A percentile compares a stretch with the other conserved stretches of the same genome.
Evolutionary conservation across 2,113 vertebrate genomes (phyloP).

Genomic region (Brienomyrus brachyistius): DNA sequence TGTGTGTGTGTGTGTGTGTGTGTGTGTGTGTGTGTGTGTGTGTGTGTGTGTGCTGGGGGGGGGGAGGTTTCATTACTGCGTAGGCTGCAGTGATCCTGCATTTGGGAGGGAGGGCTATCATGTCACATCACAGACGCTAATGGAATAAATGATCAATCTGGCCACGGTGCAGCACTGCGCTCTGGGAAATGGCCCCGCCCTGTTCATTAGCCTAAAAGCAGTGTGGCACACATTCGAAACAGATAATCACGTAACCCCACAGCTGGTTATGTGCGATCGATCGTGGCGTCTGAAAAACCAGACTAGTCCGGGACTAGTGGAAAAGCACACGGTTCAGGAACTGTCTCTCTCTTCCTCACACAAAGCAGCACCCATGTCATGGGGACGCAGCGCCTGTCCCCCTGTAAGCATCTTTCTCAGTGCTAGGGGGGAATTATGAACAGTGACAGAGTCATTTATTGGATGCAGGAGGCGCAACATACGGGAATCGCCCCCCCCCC

Average conservation of each 20-base stretch:
- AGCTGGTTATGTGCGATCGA: not conserved
- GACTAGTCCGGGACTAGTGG: not conserved
- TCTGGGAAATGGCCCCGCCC: conserved; percentile 26
- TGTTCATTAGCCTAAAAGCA: not conserved
- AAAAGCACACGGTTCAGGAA: not conserved
- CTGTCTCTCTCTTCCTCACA: not conserved
- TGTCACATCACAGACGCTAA: conserved; percentile 56
- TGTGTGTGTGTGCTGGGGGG: not conserved
- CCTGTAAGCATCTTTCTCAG: not conserved
- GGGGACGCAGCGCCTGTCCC: not conserved
- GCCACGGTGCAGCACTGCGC: conserved; percentile 39
- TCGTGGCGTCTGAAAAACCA: not conserved
- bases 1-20: not conserved
- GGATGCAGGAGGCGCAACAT: not conserved
- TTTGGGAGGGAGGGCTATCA: conserved; percentile 41
- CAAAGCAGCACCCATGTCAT: not conserved
- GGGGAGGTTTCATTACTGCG: conserved; percentile 27
- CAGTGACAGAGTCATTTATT: not conserved
- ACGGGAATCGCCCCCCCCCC: not conserved
- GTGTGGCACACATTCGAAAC: not conserved
- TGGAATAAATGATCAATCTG: conserved; percentile 55
- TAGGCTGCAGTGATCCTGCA: conserved; percentile 26
- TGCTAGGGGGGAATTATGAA: not conserved
- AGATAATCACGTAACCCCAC: not conserved
- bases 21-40: not conserved